Percentiles rank a stretch among this genome's conserved stretches.
These are phyloP conservation scores for Molossus molossus DNA, from an alignment of 2,797 vertebrate genomes.

Conservation along the genomic window DNA sequence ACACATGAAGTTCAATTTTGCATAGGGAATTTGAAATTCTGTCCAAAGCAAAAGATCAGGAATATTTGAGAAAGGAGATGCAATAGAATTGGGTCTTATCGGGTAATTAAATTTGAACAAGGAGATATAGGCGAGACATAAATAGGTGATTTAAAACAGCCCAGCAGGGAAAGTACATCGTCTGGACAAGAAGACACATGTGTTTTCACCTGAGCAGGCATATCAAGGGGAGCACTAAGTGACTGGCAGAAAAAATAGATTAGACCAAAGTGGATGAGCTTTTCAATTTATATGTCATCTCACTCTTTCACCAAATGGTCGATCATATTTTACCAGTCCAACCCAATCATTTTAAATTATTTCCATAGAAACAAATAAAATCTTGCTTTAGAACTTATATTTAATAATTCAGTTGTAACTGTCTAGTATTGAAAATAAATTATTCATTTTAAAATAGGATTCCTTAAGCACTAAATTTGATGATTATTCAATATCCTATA, in stretches of 20 bases:
- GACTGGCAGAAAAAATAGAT: neutral
- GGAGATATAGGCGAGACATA: neutral
- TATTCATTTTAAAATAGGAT: neutral
- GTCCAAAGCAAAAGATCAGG: neutral
- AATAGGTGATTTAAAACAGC: neutral
- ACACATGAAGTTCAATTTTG: neutral
- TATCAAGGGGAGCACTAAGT: neutral
- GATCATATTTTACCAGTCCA: neutral
- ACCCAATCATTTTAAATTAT: neutral
- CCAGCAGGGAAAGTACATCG: neutral
- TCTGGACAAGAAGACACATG: neutral
- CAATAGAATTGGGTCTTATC: neutral
- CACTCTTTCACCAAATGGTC: neutral
- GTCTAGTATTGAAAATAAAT: neutral
- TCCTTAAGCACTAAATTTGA: neutral
- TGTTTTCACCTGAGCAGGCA: neutral
- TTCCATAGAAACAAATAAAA: constrained; percentile 1
- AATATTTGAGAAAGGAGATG: neutral
- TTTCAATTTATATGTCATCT: neutral
- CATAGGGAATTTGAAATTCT: neutral
- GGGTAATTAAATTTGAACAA: neutral
- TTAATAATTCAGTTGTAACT: neutral
- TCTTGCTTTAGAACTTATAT: neutral
- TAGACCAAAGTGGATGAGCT: neutral
- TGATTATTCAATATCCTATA: neutral